These are phyloP conservation scores for Helarctos malayanus DNA, from an alignment of 2,797 vertebrate genomes.

Conservation along the genomic window DNA sequence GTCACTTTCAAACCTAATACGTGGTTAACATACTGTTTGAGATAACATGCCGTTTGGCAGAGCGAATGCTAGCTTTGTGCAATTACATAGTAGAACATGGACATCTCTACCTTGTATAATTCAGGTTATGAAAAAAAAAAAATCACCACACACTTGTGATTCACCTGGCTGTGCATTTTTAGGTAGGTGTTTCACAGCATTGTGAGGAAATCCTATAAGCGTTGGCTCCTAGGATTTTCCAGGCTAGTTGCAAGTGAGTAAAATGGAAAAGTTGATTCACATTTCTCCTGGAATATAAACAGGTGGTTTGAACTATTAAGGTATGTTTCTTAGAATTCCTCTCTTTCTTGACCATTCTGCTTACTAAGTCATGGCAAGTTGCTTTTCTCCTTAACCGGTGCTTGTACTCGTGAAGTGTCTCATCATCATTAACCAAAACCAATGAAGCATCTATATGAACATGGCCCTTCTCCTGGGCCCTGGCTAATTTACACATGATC, in stretches of 20 bases:
- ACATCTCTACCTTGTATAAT: too few species aligned
- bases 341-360: neutral
- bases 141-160: too few species aligned
- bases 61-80: neutral
- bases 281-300: neutral
- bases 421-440: constrained; percentile 41
- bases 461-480: neutral
- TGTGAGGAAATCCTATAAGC: neutral
- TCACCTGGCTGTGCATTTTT: neutral
- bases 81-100: neutral
- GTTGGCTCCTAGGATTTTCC: neutral
- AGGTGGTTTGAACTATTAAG: neutral
- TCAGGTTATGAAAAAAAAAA: neutral
- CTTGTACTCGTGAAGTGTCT: neutral
- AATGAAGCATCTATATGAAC: neutral
- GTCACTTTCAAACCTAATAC: neutral
- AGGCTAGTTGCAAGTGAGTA: neutral
- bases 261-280: neutral
- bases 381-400: neutral
- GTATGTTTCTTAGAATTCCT: neutral
- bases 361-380: neutral
- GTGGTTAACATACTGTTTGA: neutral
- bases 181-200: neutral
- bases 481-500: neutral
- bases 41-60: neutral